Evolutionary conservation across 1,140 invertebrate genomes (phyloP).

Genomic region (Heliothis subflexa): DNA sequence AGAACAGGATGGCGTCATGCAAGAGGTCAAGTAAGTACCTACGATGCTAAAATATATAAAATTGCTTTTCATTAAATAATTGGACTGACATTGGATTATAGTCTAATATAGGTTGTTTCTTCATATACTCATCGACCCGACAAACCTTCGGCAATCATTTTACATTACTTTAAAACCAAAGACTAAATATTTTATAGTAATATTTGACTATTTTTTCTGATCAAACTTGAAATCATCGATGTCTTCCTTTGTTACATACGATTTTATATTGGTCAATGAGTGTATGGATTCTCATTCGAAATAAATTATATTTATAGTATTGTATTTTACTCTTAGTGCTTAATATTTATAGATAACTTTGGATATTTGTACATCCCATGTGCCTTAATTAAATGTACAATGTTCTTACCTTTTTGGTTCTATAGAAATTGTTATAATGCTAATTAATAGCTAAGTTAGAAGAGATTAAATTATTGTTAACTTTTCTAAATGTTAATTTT

Average conservation of each 20-base stretch:
- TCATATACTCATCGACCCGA: constrained; percentile 64
- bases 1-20: constrained; percentile 55
- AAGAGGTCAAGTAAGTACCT: constrained; percentile 57
- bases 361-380: constrained; percentile 78
- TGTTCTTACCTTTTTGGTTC: constrained; percentile 78
- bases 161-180: constrained; percentile 69
- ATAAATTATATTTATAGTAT: constrained; percentile 65
- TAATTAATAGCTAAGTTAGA: constrained; percentile 78
- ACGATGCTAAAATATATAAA: constrained; percentile 44
- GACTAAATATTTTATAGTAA: constrained; percentile 63
- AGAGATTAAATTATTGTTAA: constrained; percentile 86
- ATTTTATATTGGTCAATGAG: constrained; percentile 65
- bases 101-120: constrained; percentile 57
- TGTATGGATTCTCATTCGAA: constrained; percentile 67
- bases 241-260: constrained; percentile 62
- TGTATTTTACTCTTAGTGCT: constrained; percentile 77
- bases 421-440: constrained; percentile 81
- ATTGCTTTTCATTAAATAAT: constrained; percentile 52
- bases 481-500: constrained; percentile 83
- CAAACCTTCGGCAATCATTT: constrained; percentile 62
- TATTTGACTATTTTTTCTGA: constrained; percentile 53
- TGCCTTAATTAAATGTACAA: constrained; percentile 84
- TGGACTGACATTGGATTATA: constrained; percentile 69
- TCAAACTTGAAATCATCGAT: constrained; percentile 51
- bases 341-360: constrained; percentile 80